Evolutionary conservation across 2,797 vertebrate genomes (phyloP).

Genomic region (Pogonophryne albipinna): DNA sequence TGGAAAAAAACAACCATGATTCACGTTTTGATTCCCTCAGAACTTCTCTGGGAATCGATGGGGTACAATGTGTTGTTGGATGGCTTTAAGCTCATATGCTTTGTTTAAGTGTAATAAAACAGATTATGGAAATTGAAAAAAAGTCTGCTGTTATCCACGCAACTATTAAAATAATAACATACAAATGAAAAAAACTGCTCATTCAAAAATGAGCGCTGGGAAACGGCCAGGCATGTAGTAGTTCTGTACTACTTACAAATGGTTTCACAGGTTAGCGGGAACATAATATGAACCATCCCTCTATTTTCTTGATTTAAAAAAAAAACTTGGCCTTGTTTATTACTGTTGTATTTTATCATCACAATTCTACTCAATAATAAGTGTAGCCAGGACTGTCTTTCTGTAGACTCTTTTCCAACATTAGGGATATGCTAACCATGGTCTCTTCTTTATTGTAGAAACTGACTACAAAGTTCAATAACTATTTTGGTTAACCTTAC

Average conservation of each 20-base stretch:
- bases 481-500: neutral
- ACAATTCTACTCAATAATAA: constrained; percentile 34
- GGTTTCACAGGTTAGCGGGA: constrained; percentile 35
- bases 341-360: constrained; percentile 11
- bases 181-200: constrained; percentile 32
- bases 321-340: constrained; percentile 28
- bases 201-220: constrained; percentile 37
- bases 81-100: constrained; percentile 32
- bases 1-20: constrained; percentile 61
- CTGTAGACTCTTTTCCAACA: neutral
- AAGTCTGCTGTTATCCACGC: constrained; percentile 34
- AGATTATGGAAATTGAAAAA: constrained; percentile 58
- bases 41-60: constrained; percentile 54
- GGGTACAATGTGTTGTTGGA: constrained; percentile 48
- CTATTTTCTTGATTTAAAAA: no score
- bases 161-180: constrained; percentile 57
- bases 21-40: constrained; percentile 66
- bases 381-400: constrained; percentile 8
- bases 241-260: constrained; percentile 10
- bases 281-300: constrained; percentile 1
- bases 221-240: constrained; percentile 40
- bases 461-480: constrained; percentile 5
- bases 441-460: neutral
- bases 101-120: constrained; percentile 62
- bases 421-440: constrained; percentile 8